phyloP scores from a whole-genome alignment of 1,140 invertebrate species.

The Anagrus nilaparvatae region DNA sequence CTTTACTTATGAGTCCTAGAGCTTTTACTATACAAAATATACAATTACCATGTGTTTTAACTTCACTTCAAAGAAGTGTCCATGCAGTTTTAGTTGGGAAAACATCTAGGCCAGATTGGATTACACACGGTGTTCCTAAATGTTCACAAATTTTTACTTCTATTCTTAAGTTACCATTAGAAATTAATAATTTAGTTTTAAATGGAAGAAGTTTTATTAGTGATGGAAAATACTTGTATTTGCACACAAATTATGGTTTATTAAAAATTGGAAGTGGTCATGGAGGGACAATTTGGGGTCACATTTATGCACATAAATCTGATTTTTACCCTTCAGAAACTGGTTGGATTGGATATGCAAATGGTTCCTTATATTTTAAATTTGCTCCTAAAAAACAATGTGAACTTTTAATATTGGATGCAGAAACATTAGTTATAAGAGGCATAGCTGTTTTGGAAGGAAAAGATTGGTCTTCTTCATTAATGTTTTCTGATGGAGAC shows the following conservation, averaged over 20 bases:
- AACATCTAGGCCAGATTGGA: slow-evolving; percentile 74
- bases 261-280: slow-evolving; percentile 90
- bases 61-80: slow-evolving; percentile 78
- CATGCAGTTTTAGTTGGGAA: slow-evolving; percentile 79
- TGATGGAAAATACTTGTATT: slow-evolving; percentile 82
- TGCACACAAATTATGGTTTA: slow-evolving; percentile 60
- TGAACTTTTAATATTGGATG: slow-evolving; percentile 53
- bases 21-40: slow-evolving; percentile 69
- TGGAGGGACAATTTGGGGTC: slow-evolving; percentile 78
- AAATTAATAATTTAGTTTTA: slow-evolving; percentile 35
- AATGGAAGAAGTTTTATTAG: slow-evolving; percentile 54
- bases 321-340: slow-evolving; percentile 69
- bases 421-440: slow-evolving; percentile 46
- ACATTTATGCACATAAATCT: slow-evolving; percentile 69
- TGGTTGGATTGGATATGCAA: slow-evolving; percentile 78
- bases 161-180: slow-evolving; percentile 45
- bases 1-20: slow-evolving; percentile 77
- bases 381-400: slow-evolving; percentile 46
- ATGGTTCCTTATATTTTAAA: slow-evolving; percentile 51
- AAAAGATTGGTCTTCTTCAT: slow-evolving; percentile 51
- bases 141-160: slow-evolving; percentile 68
- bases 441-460: slow-evolving; percentile 54
- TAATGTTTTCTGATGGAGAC: slow-evolving; percentile 79
- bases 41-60: slow-evolving; percentile 77
- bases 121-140: slow-evolving; percentile 74